Conservation (phyloP, 2,888 invertebrate genomes). For the Yponomeuta malinellus region DNA sequence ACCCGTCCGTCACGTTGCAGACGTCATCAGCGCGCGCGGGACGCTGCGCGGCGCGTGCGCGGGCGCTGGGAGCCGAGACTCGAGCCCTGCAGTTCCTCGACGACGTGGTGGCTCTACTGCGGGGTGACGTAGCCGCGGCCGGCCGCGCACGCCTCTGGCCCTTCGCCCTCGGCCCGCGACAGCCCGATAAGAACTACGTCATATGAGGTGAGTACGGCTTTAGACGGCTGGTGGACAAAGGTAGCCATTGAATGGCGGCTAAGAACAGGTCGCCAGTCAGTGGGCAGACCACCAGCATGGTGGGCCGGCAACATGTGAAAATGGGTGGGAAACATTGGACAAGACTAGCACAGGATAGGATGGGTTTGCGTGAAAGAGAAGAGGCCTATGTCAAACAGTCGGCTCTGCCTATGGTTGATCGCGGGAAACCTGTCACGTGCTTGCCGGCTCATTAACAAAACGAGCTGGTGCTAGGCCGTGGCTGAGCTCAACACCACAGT, state of each 20-base stretch:
- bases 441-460: no score
- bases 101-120: slow-evolving; percentile 71
- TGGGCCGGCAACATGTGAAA: no score
- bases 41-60: slow-evolving; percentile 62
- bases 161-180: slow-evolving; percentile 52
- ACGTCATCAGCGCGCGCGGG: slow-evolving; percentile 42
- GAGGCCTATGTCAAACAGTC: no score
- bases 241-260: no score
- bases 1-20: slow-evolving; percentile 4
- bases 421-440: no score
- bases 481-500: background rate
- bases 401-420: no score
- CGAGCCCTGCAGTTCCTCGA: slow-evolving; percentile 70
- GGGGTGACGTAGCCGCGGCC: slow-evolving; percentile 62
- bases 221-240: background rate
- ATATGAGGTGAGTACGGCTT: slow-evolving; percentile 40
- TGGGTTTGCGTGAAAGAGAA: no score
- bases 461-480: background rate
- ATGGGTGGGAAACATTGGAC: no score
- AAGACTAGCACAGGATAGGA: no score
- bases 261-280: no score
- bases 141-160: slow-evolving; percentile 54
- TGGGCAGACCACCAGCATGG: no score
- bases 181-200: slow-evolving; percentile 56
- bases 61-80: slow-evolving; percentile 61